phyloP scores from a whole-genome alignment of 2,113 vertebrate genomes.

The Chrysemys picta region DNA sequence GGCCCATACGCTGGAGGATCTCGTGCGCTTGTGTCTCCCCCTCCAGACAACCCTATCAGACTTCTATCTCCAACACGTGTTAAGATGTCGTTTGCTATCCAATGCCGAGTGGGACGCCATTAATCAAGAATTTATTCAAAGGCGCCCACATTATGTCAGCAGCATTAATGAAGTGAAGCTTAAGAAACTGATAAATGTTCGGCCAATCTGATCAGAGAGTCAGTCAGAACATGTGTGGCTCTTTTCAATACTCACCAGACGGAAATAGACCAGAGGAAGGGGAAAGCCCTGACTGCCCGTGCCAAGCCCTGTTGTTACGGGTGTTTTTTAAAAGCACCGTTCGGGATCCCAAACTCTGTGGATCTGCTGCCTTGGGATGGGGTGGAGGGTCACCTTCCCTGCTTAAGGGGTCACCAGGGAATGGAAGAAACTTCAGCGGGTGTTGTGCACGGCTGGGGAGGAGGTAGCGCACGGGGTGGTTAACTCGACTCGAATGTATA shows the following conservation, averaged over 20 bases:
- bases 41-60: not conserved
- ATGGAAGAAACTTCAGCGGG: too few species aligned
- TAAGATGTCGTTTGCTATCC: not conserved
- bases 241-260: too few species aligned
- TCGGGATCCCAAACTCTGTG: not conserved
- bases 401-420: not conserved
- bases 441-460: too few species aligned
- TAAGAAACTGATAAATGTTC: too few species aligned
- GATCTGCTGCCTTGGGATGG: not conserved
- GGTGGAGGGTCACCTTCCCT: not conserved
- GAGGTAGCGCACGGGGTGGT: too few species aligned
- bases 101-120: not conserved
- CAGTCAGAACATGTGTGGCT: not conserved
- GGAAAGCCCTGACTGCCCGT: not conserved
- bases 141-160: conserved; percentile 15
- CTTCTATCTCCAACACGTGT: not conserved
- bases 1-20: not conserved
- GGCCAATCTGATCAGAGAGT: not conserved
- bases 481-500: not conserved
- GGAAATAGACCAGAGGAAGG: not conserved
- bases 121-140: not conserved
- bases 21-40: not conserved
- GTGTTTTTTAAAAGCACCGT: too few species aligned
- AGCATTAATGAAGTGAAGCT: not conserved
- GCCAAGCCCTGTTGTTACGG: not conserved